Evolutionary conservation across 30 jellyfish, hydroid and myxozoan genomes (phyloP).

Genomic region (Phacellophora camtschatica): DNA sequence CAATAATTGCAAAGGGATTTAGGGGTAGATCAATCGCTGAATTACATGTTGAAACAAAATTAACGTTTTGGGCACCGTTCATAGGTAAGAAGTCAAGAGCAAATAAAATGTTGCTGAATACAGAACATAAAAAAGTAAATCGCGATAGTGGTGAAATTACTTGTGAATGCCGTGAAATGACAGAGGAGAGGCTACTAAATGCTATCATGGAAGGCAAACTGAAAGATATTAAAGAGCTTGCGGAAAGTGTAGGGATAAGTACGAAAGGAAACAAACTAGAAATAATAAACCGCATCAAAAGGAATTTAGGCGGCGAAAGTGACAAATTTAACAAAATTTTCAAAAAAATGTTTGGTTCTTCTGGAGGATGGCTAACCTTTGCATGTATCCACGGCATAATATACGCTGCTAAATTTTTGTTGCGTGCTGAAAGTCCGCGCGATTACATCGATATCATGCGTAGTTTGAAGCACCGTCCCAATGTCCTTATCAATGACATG

Average conservation of each 20-base stretch:
- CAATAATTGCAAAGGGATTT: constrained; percentile 19
- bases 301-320: neutral
- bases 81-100: constrained; percentile 11
- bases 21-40: neutral
- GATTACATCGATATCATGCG: constrained; percentile 38
- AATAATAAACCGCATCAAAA: constrained; percentile 16
- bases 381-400: constrained; percentile 59
- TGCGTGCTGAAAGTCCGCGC: constrained; percentile 60
- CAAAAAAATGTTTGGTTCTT: constrained; percentile 33
- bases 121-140: constrained; percentile 39
- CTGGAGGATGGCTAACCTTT: constrained; percentile 55
- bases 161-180: constrained; percentile 9
- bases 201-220: neutral
- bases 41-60: constrained; percentile 6
- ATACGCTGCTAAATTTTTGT: constrained; percentile 29
- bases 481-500: constrained; percentile 10
- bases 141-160: constrained; percentile 13
- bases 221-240: neutral
- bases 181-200: constrained; percentile 45
- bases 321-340: constrained; percentile 24
- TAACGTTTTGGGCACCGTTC: constrained; percentile 52
- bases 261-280: constrained; percentile 29
- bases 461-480: constrained; percentile 35
- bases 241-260: constrained; percentile 4
- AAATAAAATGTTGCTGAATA: neutral